Evolutionary conservation across 2,888 invertebrate genomes (phyloP).

Genomic region (Leucophora obtusa): DNA sequence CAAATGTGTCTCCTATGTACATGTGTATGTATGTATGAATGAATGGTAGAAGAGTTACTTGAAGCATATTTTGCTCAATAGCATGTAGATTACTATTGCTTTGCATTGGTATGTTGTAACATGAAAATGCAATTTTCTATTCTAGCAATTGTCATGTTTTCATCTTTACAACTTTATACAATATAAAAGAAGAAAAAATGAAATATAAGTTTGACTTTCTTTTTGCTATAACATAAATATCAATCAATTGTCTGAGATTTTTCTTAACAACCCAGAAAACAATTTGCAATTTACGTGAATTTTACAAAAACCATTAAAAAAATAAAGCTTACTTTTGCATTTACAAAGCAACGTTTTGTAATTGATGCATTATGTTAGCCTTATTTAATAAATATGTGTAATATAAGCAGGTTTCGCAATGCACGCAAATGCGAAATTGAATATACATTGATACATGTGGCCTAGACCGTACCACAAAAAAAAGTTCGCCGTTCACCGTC

Average conservation of each 20-base stretch:
- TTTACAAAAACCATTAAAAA: too few relatives aligned
- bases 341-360: too few relatives aligned
- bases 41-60: not conserved
- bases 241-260: conserved; percentile 43
- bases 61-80: not conserved
- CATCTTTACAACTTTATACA: conserved; percentile 21
- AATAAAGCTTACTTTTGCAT: too few relatives aligned
- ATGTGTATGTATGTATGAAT: not conserved
- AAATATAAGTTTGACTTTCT: conserved; percentile 47
- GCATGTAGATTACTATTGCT: not conserved
- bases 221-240: conserved; percentile 30
- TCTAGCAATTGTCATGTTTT: conserved; percentile 55
- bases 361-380: too few relatives aligned
- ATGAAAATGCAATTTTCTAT: conserved; percentile 57
- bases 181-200: conserved; percentile 4
- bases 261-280: too few relatives aligned
- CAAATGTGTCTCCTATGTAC: not conserved
- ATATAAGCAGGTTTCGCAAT: too few relatives aligned
- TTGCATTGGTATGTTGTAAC: conserved; percentile 34
- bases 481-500: too few relatives aligned
- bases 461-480: too few relatives aligned
- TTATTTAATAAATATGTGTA: too few relatives aligned
- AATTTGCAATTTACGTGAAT: too few relatives aligned
- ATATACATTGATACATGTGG: too few relatives aligned
- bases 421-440: too few relatives aligned